Base-by-base conservation (phyloP, 2,888 invertebrate species). In the Eristalis pertinax region DNA sequence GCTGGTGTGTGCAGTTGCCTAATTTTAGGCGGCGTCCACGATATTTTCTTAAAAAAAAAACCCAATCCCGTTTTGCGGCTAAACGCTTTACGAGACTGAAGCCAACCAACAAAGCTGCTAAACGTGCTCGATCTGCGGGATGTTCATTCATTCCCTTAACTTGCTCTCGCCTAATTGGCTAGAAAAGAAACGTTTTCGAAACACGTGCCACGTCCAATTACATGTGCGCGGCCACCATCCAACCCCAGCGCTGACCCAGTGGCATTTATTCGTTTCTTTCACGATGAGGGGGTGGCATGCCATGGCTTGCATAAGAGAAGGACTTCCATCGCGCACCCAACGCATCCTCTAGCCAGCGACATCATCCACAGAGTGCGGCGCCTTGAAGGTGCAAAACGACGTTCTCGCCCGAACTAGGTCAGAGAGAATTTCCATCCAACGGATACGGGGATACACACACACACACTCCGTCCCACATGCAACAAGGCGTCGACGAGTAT, bases 261-360 rank as follows among this genome's bases (percentile, higher is more conserved):
- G 70, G 70, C 77, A 78, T 78, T 70, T 77, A 58, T 58, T 15
- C 19, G 29, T 56, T 29, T 58, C 32, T n/a, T 65, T 26, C 24
- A 13, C 24, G n/a, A 24, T 3, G 19, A n/a, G 11, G 13, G 38
- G 38, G 3, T 38, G 38, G n/a, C 43, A 50, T 4, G 35, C 11
- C n/a, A n/a, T 50, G 50, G 19, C 19, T 50, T 26, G 19, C 62
- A 26, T 15, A 60, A 60, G 26, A 58, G 24, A 22, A 58, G 24
- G 58, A 24, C 43, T n/a, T 15, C 8, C 8, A 19, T 15, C n/a
- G 43, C n/a, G 43, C n/a, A 15, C n/a, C 43, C 7, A n/a, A 0
- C n/a, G 5, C 43, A n/a, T n/a, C 43, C 43, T 32, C 26, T 4
- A 26, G 26, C 26, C 2, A 26, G 26, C 26, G 26, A 26, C 26